phyloP scores from a whole-genome alignment of 1,140 invertebrate species.

The Carposina sasakii region DNA sequence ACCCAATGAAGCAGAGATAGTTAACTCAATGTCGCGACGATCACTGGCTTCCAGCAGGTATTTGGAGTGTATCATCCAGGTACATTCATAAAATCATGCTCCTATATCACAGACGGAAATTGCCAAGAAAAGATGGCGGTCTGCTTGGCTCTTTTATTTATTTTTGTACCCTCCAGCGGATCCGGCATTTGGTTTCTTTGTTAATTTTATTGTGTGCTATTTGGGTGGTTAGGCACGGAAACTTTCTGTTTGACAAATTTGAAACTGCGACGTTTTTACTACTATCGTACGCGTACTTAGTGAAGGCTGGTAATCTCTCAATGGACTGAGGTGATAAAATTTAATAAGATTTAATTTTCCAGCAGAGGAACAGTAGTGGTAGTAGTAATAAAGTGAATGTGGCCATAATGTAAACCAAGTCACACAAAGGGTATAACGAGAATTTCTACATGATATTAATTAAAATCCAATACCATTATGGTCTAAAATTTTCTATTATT shows the following conservation, averaged over 20 bases:
- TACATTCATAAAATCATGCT: neutral
- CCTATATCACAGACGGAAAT: constrained; percentile 37
- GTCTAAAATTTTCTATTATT: no score
- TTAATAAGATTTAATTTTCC: neutral
- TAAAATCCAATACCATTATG: no score
- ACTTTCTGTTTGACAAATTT: neutral
- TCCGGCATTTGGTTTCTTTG: constrained; percentile 22
- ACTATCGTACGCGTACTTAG: neutral
- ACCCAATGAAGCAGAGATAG: neutral
- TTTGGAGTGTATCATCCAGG: neutral
- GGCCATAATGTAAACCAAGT: no score
- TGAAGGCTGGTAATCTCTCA: neutral
- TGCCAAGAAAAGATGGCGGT: constrained; percentile 51
- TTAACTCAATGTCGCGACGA: neutral
- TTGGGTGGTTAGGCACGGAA: neutral
- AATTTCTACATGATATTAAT: no score
- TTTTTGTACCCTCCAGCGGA: constrained; percentile 44
- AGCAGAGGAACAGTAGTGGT: neutral
- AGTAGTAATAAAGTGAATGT: no score
- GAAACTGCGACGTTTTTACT: neutral
- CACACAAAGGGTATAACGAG: no score
- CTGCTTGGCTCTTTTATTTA: constrained; percentile 47
- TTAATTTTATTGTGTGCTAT: constrained; percentile 17
- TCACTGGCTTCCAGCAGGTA: neutral
- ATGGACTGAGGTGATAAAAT: neutral